Conservation (phyloP, 2,888 invertebrate species). For the Lepidochrysops patricia region DNA sequence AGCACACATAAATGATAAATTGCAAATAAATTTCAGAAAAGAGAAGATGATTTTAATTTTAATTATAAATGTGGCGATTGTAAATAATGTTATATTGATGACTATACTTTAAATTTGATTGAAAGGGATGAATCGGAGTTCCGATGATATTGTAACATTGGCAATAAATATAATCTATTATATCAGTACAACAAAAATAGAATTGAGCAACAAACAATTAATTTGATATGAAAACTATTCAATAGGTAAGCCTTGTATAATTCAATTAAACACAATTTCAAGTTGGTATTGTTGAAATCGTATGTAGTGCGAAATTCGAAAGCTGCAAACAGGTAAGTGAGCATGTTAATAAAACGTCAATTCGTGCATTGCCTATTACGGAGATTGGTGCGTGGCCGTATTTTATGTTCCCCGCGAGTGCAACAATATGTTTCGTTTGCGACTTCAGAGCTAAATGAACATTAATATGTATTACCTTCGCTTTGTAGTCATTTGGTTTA, state of each 20-base stretch:
- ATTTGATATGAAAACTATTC: not conserved
- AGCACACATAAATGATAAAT: too few species aligned
- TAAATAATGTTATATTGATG: too few species aligned
- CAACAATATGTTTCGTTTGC: slow-evolving; percentile 51
- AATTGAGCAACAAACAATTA: not conserved
- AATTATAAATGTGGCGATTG: too few species aligned
- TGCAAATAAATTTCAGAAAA: too few species aligned
- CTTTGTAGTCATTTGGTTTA: not conserved
- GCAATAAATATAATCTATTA: too few species aligned
- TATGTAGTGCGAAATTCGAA: slow-evolving; percentile 40
- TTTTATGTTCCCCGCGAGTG: slow-evolving; percentile 41
- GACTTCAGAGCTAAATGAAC: slow-evolving; percentile 30
- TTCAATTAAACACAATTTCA: slow-evolving; percentile 5
- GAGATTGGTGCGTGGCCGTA: slow-evolving; percentile 38
- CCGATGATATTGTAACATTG: too few species aligned
- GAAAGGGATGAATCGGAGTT: too few species aligned
- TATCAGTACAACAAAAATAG: too few species aligned
- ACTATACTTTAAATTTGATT: too few species aligned
- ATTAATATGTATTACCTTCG: not conserved
- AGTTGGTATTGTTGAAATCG: slow-evolving; percentile 13
- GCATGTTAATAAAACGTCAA: slow-evolving; percentile 44
- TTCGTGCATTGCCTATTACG: slow-evolving; percentile 60
- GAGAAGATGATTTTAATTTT: too few species aligned
- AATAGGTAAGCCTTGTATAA: not conserved
- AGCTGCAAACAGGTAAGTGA: slow-evolving; percentile 38